phyloP scores from a whole-genome alignment of 1,140 invertebrate species.

The Dendrolimus punctatus region DNA sequence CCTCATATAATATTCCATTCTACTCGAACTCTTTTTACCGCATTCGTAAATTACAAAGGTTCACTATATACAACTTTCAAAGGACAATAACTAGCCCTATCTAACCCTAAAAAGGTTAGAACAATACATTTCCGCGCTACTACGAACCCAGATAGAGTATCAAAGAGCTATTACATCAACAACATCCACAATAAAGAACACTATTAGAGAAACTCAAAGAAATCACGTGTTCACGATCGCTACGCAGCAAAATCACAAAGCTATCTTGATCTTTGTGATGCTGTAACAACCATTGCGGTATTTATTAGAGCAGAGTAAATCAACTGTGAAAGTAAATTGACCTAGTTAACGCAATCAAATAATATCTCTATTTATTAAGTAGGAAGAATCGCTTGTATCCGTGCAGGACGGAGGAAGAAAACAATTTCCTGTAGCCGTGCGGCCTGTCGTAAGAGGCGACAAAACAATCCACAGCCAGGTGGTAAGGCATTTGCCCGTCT shows the following conservation, averaged over 20 bases:
- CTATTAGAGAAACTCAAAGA: constrained; percentile 10
- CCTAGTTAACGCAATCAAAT: too few relatives aligned
- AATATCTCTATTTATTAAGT: too few relatives aligned
- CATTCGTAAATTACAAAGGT: too few relatives aligned
- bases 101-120: not conserved
- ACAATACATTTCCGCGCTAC: not conserved
- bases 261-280: constrained; percentile 21
- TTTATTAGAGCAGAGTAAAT: constrained; percentile 24
- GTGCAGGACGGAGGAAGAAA: too few relatives aligned
- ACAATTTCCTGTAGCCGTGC: too few relatives aligned
- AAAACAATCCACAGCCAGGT: too few relatives aligned
- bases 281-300: constrained; percentile 17
- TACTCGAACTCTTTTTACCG: too few relatives aligned
- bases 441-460: too few relatives aligned
- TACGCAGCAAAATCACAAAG: constrained; percentile 20
- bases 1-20: too few relatives aligned
- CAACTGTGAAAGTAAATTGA: constrained; percentile 23
- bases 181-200: constrained; percentile 4
- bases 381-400: too few relatives aligned
- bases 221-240: constrained; percentile 4
- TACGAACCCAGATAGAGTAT: not conserved
- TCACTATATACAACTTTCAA: too few relatives aligned
- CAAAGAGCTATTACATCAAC: constrained; percentile 3
- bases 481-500: too few relatives aligned
- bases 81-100: not conserved